phyloP scores from a whole-genome alignment of 2,888 invertebrate genomes.

The Ormyrus rosae region DNA sequence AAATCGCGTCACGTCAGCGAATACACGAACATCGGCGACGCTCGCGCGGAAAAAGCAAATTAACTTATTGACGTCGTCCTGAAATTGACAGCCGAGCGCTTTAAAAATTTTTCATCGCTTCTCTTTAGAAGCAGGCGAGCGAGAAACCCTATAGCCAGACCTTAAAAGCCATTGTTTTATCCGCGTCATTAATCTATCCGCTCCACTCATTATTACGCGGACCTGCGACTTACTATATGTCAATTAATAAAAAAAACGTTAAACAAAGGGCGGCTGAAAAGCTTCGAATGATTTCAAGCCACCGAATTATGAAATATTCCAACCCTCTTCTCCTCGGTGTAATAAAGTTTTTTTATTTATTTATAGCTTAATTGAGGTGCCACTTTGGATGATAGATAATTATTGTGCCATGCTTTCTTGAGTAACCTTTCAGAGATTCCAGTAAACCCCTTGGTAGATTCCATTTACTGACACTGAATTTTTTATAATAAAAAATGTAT shows the following conservation, averaged over 20 bases:
- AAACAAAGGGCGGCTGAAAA: not conserved
- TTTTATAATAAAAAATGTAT: too few relatives aligned
- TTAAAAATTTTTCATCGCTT: constrained; percentile 17
- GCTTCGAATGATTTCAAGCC: too few relatives aligned
- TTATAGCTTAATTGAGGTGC: too few relatives aligned
- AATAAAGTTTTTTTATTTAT: too few relatives aligned
- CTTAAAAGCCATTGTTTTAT: not conserved
- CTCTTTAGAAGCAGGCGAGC: not conserved
- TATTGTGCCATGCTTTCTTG: too few relatives aligned
- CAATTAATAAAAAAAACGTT: constrained; percentile 6
- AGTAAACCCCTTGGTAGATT: too few relatives aligned
- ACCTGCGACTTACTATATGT: not conserved
- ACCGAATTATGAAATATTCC: too few relatives aligned
- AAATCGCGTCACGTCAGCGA: constrained; percentile 10
- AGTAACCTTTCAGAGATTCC: too few relatives aligned
- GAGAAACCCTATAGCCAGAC: not conserved
- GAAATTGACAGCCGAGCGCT: constrained; percentile 29
- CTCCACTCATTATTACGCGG: not conserved
- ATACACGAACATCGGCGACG: not conserved
- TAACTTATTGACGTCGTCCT: constrained; percentile 9
- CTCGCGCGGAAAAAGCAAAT: constrained; percentile 7
- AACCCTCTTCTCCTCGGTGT: too few relatives aligned
- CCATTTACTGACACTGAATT: too few relatives aligned
- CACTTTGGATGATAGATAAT: too few relatives aligned
- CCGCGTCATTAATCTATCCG: not conserved